These are phyloP conservation scores for Tetropium fuscum DNA, from an alignment of 2,888 invertebrate genomes.

Conservation along the genomic window DNA sequence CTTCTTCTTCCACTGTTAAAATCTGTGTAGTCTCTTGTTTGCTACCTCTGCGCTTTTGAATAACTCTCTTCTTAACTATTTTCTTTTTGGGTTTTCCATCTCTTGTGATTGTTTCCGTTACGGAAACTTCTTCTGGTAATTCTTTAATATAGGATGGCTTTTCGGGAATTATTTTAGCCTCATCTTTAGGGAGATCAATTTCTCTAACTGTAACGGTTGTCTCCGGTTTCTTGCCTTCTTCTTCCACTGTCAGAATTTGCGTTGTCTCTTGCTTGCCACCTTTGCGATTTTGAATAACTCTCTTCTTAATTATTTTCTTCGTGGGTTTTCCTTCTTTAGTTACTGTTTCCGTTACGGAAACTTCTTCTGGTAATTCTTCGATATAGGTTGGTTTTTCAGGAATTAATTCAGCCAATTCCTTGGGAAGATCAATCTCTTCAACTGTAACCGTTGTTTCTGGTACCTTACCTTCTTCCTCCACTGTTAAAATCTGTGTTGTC, in stretches of 20 bases:
- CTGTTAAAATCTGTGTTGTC: slow-evolving; percentile 48
- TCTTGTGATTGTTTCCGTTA: slow-evolving; percentile 43
- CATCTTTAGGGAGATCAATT: neutral
- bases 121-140: slow-evolving; percentile 35
- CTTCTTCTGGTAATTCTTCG: slow-evolving; percentile 39
- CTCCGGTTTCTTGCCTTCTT: neutral
- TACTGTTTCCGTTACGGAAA: slow-evolving; percentile 37
- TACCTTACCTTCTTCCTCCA: slow-evolving; percentile 63
- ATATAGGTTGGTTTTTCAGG: slow-evolving; percentile 41
- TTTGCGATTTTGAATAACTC: neutral
- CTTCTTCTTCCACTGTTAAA: neutral
- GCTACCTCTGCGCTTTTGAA: neutral
- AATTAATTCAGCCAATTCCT: slow-evolving; percentile 32
- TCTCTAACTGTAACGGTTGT: neutral
- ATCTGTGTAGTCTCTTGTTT: slow-evolving; percentile 1
- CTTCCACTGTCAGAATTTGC: neutral
- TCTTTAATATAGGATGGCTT: slow-evolving; percentile 44
- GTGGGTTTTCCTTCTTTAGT: slow-evolving; percentile 45
- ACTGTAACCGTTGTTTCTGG: slow-evolving; percentile 61
- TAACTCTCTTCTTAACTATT: slow-evolving; percentile 39
- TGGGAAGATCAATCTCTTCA: slow-evolving; percentile 52
- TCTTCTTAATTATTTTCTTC: slow-evolving; percentile 44
- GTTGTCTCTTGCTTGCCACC: neutral
- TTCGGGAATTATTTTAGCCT: slow-evolving; percentile 27
- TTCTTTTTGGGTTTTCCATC: slow-evolving; percentile 46